These are phyloP conservation scores for Anastrepha ludens DNA, from an alignment of 1,140 invertebrate genomes.

Conservation along the genomic window DNA sequence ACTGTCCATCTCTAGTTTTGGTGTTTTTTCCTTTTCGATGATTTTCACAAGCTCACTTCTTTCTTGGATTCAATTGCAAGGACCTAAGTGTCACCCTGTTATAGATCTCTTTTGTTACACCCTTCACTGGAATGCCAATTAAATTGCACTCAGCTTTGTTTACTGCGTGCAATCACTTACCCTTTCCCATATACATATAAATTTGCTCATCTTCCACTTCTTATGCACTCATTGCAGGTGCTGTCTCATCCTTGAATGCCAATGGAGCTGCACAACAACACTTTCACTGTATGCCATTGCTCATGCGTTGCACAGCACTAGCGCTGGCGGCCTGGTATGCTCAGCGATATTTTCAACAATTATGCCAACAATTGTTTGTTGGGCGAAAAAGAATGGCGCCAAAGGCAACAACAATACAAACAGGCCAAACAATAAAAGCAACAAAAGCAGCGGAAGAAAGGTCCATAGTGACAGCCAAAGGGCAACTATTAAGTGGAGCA, in stretches of 20 bases:
- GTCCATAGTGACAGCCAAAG: background rate
- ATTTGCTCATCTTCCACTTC: background rate
- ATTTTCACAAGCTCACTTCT: too few species aligned
- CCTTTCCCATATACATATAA: background rate
- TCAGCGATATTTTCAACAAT: conserved; percentile 54
- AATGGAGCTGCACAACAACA: conserved; percentile 54
- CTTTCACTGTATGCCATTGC: conserved; percentile 54
- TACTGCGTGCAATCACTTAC: background rate
- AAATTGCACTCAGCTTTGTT: conserved; percentile 15
- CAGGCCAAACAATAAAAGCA: background rate
- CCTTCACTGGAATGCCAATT: conserved; percentile 35
- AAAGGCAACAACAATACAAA: conserved; percentile 27
- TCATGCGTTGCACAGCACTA: conserved; percentile 54
- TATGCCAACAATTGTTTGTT: conserved; percentile 55
- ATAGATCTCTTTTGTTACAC: conserved; percentile 1
- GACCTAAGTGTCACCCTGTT: too few species aligned
- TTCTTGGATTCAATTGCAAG: too few species aligned
- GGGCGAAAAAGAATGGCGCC: background rate
- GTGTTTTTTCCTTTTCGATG: too few species aligned
- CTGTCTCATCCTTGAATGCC: conserved; percentile 57
- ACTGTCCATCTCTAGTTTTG: too few species aligned
- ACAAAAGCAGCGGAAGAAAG: background rate
- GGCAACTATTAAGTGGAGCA: conserved; percentile 44
- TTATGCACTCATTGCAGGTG: conserved; percentile 54
- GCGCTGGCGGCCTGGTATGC: conserved; percentile 51